Conservation (phyloP, 2,113 vertebrate species). For the Spea multiplicata region DNA sequence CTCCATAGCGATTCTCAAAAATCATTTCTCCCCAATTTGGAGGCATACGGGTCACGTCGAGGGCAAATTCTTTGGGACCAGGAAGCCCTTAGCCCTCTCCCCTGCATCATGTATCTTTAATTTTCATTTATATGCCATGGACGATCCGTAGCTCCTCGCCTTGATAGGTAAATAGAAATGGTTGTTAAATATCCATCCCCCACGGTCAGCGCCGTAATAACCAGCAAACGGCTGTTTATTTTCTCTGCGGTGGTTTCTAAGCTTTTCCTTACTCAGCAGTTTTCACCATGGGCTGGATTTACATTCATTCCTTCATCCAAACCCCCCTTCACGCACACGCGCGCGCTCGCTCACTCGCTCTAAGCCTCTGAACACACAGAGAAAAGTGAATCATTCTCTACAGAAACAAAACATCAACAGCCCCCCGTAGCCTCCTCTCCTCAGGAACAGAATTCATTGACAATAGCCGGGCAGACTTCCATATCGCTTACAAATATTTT, state of each 20-base stretch:
- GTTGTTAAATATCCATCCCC: not conserved
- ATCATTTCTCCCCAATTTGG: not conserved
- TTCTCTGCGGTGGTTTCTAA: constrained; percentile 1
- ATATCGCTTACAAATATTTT: constrained; percentile 30
- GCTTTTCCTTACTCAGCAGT: constrained; percentile 31
- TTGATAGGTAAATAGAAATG: not conserved
- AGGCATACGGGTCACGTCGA: not conserved
- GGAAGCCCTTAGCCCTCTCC: not conserved
- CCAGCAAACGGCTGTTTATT: constrained; percentile 32
- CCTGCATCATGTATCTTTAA: not conserved
- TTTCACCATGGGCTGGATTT: not conserved
- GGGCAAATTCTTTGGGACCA: not conserved
- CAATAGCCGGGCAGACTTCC: constrained; percentile 6
- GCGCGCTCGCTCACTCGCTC: not conserved
- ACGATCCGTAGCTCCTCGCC: not conserved
- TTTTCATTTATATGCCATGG: not conserved
- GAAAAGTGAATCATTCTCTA: too few species aligned
- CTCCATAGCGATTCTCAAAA: not conserved
- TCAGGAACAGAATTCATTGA: not conserved
- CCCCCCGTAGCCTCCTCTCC: constrained; percentile 8
- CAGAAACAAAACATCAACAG: constrained; percentile 10
- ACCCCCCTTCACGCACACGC: not conserved
- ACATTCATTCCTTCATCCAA: constrained; percentile 2
- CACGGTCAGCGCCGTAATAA: constrained; percentile 1
- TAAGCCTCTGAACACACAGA: not conserved